Conservation (phyloP, 2,797 vertebrate genomes). For the Brotogeris chrysoptera region DNA sequence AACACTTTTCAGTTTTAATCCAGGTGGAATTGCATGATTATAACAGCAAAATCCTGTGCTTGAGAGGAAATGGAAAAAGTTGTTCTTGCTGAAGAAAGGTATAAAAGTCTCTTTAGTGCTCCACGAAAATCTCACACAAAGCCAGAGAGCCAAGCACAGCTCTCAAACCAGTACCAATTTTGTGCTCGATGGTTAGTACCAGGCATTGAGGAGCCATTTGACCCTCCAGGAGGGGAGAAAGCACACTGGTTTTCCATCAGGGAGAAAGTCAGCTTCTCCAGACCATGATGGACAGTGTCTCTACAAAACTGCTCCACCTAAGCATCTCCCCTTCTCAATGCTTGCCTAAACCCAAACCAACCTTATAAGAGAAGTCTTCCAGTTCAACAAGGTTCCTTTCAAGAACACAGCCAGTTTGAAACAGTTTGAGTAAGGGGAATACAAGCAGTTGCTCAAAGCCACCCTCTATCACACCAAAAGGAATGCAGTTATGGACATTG, state of each 20-base stretch:
- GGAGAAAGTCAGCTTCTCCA: background rate
- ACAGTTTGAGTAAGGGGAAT: background rate
- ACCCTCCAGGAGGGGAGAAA: background rate
- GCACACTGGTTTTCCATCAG: background rate
- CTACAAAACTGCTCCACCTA: background rate
- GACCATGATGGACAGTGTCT: background rate
- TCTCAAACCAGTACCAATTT: background rate
- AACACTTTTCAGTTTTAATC: constrained; percentile 47
- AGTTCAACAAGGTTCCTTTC: background rate
- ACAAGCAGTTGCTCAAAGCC: background rate
- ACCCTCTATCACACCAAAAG: background rate
- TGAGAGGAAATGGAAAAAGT: constrained; percentile 49
- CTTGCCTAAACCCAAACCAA: background rate
- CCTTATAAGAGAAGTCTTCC: background rate
- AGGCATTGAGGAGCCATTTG: background rate
- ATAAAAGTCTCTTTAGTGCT: constrained; percentile 6
- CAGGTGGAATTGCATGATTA: constrained; percentile 38
- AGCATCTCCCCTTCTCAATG: background rate
- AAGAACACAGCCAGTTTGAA: background rate
- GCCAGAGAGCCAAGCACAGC: background rate
- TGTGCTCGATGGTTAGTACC: background rate
- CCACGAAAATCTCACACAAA: background rate
- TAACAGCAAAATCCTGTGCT: constrained; percentile 27
- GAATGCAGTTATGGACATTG: background rate
- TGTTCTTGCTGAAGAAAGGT: constrained; percentile 45